phyloP scores from a whole-genome alignment of 2,888 invertebrate species.

The Drosophila leonis region DNA sequence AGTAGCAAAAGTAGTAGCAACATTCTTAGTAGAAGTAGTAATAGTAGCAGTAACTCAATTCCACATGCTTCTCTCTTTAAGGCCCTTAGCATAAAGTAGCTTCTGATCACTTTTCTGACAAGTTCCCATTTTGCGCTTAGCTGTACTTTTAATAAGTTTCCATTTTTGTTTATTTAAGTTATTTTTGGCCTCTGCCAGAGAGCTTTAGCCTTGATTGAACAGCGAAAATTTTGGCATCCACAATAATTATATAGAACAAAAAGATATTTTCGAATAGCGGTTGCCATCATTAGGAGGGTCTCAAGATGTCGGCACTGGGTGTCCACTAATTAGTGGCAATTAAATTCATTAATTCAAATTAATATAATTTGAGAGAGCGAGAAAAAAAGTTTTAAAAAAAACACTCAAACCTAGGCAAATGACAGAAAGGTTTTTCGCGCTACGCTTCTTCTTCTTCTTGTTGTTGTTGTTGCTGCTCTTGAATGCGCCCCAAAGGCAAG shows the following conservation, averaged over 20 bases:
- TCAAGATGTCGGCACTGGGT: constrained; percentile 63
- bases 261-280: constrained; percentile 54
- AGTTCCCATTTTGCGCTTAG: neutral
- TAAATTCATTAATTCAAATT: constrained; percentile 80
- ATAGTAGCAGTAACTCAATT: neutral
- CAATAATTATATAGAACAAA: constrained; percentile 60
- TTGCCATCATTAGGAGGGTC: constrained; percentile 56
- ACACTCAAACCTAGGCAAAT: constrained; percentile 48
- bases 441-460: constrained; percentile 20
- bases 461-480: neutral
- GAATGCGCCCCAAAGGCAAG: constrained; percentile 38
- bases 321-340: constrained; percentile 74
- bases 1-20: neutral
- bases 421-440: constrained; percentile 41
- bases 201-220: constrained; percentile 28
- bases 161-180: constrained; percentile 23
- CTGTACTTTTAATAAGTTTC: constrained; percentile 46
- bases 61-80: neutral
- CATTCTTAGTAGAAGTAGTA: neutral
- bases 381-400: constrained; percentile 8
- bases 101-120: neutral
- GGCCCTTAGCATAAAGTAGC: neutral
- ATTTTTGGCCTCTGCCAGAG: constrained; percentile 18
- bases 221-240: constrained; percentile 8
- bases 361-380: constrained; percentile 66